Evolutionary conservation across 2,888 invertebrate species (phyloP).

Genomic region (Acleris sparsana): DNA sequence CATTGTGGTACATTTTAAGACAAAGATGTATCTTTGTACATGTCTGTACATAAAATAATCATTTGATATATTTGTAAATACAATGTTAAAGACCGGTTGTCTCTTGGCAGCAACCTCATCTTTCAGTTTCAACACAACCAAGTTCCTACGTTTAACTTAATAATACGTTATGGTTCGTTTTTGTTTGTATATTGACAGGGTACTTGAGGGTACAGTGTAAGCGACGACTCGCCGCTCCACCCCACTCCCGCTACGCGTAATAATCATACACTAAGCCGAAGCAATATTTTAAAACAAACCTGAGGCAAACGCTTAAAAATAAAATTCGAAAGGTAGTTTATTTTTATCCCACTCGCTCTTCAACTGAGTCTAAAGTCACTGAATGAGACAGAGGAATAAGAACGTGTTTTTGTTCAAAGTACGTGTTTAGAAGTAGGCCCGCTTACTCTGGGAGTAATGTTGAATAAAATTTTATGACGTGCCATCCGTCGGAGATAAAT

Average conservation of each 20-base stretch:
- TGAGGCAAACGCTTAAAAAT: neutral
- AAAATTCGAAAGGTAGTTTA: neutral
- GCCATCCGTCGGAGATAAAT: constrained; percentile 14
- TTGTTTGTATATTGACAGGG: constrained; percentile 2
- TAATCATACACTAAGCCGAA: constrained; percentile 33
- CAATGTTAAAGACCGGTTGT: no score
- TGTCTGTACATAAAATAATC: no score
- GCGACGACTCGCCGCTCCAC: constrained; percentile 18
- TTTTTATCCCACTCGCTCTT: neutral
- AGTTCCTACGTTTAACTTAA: no score
- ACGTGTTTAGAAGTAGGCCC: neutral
- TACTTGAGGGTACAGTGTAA: constrained; percentile 30
- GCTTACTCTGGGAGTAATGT: constrained; percentile 11
- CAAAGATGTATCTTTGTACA: no score
- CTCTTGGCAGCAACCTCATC: no score
- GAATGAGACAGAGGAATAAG: neutral
- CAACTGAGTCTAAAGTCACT: neutral
- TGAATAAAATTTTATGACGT: constrained; percentile 26
- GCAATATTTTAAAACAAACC: constrained; percentile 34
- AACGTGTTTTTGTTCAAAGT: no score
- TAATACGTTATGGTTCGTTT: neutral
- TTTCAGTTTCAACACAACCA: no score
- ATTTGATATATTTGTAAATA: no score
- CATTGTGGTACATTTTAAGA: no score
- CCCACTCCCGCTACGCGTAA: constrained; percentile 31